Conservation (phyloP, 2,888 invertebrate species). For the Fragum whitleyi region DNA sequence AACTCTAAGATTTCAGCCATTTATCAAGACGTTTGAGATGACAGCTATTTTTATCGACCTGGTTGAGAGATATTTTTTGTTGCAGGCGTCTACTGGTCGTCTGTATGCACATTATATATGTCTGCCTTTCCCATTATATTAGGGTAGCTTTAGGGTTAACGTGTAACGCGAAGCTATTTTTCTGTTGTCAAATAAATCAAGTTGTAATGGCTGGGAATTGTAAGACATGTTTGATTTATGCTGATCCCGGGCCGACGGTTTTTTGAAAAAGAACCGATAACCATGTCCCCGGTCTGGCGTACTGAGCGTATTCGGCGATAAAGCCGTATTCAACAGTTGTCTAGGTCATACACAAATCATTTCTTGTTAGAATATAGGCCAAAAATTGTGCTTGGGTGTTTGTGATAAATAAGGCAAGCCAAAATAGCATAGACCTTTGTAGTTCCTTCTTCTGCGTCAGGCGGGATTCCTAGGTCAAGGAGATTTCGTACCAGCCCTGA, state of each 20-base stretch:
- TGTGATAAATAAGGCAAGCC: background rate
- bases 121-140: slow-evolving; percentile 13
- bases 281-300: slow-evolving; percentile 13
- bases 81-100: slow-evolving; percentile 12
- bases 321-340: slow-evolving; percentile 6
- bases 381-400: background rate
- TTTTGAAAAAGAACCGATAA: slow-evolving; percentile 23
- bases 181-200: slow-evolving; percentile 22
- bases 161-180: slow-evolving; percentile 25
- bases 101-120: slow-evolving; percentile 22
- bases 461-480: no score
- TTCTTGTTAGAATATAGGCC: background rate
- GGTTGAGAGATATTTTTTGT: background rate
- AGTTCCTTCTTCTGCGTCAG: background rate
- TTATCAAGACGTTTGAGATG: background rate
- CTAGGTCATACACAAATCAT: background rate
- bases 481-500: no score
- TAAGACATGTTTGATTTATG: slow-evolving; percentile 18
- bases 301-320: slow-evolving; percentile 9
- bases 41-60: background rate
- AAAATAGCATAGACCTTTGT: background rate
- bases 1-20: background rate
- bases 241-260: slow-evolving; percentile 18
- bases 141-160: slow-evolving; percentile 21
- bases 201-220: background rate